These are phyloP conservation scores for Epinephelus awoara DNA, from an alignment of 2,797 vertebrate genomes.

Conservation along the genomic window DNA sequence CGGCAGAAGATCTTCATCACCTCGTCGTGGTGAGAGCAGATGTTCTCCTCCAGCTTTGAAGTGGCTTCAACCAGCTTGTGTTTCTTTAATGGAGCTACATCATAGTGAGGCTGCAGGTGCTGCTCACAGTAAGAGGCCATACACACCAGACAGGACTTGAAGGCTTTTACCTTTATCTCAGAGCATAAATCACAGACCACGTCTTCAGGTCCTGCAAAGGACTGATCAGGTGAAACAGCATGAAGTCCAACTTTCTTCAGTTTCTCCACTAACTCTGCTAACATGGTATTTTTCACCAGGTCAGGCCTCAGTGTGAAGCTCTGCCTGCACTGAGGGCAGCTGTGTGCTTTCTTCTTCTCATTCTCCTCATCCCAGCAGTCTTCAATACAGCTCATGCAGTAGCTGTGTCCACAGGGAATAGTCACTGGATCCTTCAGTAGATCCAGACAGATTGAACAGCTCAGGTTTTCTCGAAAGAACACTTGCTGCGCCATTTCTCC, in stretches of 20 bases:
- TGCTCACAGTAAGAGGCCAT: constrained; percentile 38
- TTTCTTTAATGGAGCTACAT: constrained; percentile 1
- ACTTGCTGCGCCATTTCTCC: constrained; percentile 24
- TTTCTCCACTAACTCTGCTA: constrained; percentile 31
- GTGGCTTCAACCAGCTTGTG: constrained; percentile 18
- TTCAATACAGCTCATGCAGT: constrained; percentile 44
- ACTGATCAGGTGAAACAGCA: neutral
- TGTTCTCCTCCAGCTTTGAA: constrained; percentile 32
- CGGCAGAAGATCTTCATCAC: constrained; percentile 55
- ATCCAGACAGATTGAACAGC: constrained; percentile 44
- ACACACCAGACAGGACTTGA: constrained; percentile 51
- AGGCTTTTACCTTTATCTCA: neutral
- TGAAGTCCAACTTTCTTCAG: neutral
- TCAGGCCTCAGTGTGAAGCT: constrained; percentile 1
- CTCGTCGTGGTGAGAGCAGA: constrained; percentile 36
- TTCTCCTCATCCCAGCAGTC: constrained; percentile 3
- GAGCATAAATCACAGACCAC: constrained; percentile 48
- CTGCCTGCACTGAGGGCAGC: constrained; percentile 41
- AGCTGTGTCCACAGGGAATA: constrained; percentile 43
- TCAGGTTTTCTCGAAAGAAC: constrained; percentile 21
- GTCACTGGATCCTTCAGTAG: constrained; percentile 27
- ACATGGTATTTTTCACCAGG: constrained; percentile 38
- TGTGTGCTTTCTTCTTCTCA: neutral
- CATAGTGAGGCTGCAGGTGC: constrained; percentile 28
- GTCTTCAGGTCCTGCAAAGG: constrained; percentile 26